Evolutionary conservation across 2,113 vertebrate species (phyloP).

Genomic region (Nothobranchius kuhntae): DNA sequence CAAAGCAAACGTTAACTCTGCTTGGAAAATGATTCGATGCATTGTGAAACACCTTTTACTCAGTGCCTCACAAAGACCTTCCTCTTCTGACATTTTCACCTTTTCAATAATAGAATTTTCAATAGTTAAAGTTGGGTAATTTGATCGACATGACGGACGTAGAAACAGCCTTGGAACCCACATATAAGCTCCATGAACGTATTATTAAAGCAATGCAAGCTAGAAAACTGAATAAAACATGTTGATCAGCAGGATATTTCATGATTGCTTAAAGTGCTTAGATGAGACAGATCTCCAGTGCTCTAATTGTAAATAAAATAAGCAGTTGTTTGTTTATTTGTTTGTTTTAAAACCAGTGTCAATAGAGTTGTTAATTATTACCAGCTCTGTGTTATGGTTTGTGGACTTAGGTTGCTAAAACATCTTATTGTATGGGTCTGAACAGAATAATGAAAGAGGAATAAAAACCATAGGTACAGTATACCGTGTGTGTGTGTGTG

Average conservation of each 20-base stretch:
- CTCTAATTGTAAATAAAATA: no score
- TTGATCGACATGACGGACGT: no score
- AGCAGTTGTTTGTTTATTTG: no score
- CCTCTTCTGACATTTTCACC: background rate
- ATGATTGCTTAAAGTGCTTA: no score
- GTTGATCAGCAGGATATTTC: no score
- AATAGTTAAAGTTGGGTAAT: no score
- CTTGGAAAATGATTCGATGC: background rate
- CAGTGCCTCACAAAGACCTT: background rate
- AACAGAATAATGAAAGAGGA: slow-evolving; percentile 10
- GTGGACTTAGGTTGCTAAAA: background rate
- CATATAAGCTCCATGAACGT: no score
- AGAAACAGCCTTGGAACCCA: no score
- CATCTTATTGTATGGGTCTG: background rate
- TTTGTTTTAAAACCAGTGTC: no score
- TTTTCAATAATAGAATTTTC: background rate
- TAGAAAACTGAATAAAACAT: no score
- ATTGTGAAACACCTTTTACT: background rate
- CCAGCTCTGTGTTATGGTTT: background rate
- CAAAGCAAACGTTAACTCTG: background rate
- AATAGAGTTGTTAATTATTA: background rate
- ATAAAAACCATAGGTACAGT: slow-evolving; percentile 8
- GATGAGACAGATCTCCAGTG: no score
- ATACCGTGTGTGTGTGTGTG: slow-evolving; percentile 25
- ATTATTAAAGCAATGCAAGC: no score